Conservation (phyloP, 2,113 vertebrate genomes). For the Pachyramphus minor region DNA sequence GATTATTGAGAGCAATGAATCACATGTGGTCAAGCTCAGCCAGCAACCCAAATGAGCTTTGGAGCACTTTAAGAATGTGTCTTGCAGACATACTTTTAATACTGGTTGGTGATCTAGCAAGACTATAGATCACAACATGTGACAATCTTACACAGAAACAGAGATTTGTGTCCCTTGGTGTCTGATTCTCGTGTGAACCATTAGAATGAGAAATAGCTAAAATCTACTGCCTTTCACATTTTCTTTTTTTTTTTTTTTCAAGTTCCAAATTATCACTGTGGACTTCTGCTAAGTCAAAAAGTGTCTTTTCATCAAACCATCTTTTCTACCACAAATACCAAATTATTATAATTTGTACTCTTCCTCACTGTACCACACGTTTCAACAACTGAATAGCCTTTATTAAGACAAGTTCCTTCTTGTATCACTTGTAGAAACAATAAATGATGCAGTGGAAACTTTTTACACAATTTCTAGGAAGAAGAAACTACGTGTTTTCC, state of each 20-base stretch:
- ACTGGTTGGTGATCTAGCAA: neutral
- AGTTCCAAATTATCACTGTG: neutral
- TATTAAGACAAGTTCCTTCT: neutral
- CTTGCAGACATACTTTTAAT: neutral
- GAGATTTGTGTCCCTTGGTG: neutral
- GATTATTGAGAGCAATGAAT: constrained; percentile 52
- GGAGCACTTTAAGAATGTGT: neutral
- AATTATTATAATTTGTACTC: neutral
- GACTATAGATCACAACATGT: neutral
- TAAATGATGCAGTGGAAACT: neutral
- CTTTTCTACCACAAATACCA: neutral
- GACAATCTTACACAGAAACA: neutral
- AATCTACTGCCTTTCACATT: neutral
- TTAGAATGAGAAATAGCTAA: neutral
- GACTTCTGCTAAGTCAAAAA: neutral
- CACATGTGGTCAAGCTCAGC: neutral
- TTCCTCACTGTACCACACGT: neutral
- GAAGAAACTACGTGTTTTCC: neutral
- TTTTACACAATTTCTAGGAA: neutral
- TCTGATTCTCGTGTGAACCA: neutral
- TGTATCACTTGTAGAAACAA: neutral
- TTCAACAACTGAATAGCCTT: neutral
- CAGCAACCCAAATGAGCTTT: neutral
- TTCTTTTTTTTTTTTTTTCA: neutral
- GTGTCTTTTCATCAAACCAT: neutral